Evolutionary conservation across 92 coral and sea anemone species (phyloP), one percentile per base, ranked within the genome.

Genomic region (Heliopora coerulea): DNA sequence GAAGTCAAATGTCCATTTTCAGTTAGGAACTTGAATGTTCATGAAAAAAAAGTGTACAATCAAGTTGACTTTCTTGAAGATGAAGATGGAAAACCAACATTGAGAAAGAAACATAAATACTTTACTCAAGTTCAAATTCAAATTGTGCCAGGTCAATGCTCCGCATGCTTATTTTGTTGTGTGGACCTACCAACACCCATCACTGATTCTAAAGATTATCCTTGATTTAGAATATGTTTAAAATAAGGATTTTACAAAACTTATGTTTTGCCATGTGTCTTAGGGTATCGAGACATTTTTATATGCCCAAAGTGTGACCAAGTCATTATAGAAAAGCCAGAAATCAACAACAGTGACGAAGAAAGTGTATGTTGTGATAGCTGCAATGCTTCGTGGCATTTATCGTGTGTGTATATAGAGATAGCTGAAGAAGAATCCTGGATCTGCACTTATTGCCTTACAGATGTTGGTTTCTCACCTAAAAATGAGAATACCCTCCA

Each of bases 231-330:
- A 35, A 3, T 74, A 56, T 28, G 59, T 37, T 57, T 39, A 48
- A 11, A 59, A 68, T 17, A 74, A 79, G 78, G 84, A 24, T 78
- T 83, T 73, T 83, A 79, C 84, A 83, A 83, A 62, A 59, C 88
- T 17, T 84, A 59, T 78, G 83, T 83, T 13, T 78, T 84, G 50
- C 81, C 84, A 34, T 84, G 88, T 72, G 69, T 84, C 80, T 73
- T 84, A 37, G 84, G 84, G 56, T 79, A 62, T 78, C 80, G 88
- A 68, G 87, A 83, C 77, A 83, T 83, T 72, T 83, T 61, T 64
- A 62, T 58, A 56, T 83, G 86, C 79, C 83, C 86, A 48, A 83
- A 77, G 59, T 83, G 86, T 49, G 59, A 58, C 19, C 59, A 83
- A 29, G 78, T 83, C 1, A 75, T 82, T 75, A 59, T 83, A 73